A percentile compares a stretch with the other conserved stretches of the same genome.
phyloP scores from a whole-genome alignment of 2,113 vertebrate species.

The Bubo blakistoni region DNA sequence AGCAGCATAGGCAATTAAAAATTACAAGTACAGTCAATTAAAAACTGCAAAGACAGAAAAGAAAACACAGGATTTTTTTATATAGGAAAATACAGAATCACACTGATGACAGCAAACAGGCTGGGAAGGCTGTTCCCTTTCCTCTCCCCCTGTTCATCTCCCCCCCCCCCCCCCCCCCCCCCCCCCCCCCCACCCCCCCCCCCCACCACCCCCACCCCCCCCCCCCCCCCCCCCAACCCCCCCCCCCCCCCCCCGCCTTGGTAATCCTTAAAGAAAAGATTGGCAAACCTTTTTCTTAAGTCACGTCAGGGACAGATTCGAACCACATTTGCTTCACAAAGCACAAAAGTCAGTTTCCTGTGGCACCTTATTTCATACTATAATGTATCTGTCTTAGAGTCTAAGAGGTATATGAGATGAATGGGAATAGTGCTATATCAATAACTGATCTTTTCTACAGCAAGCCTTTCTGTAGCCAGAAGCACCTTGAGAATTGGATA shows the following conservation, averaged over 20 bases:
- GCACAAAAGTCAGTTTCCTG: background rate
- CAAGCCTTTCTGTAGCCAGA: background rate
- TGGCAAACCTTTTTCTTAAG: background rate
- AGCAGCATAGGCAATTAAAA: background rate
- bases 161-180: accelerated
- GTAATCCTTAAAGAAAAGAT: background rate
- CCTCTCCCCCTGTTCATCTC: background rate
- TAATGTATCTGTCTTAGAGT: background rate
- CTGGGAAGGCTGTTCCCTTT: background rate
- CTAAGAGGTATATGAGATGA: background rate
- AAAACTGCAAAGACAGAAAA: background rate
- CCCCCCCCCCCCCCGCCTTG: background rate
- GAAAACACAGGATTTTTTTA: background rate
- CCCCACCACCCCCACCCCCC: too few species aligned
- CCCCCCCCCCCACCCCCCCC: too few species aligned
- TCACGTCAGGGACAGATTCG: background rate
- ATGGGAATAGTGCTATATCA: background rate
- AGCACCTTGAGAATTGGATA: background rate
- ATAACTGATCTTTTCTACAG: background rate
- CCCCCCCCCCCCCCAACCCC: too few species aligned
- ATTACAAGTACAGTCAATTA: background rate
- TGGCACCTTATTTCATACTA: background rate
- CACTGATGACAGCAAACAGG: background rate
- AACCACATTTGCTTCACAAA: background rate
- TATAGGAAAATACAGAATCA: background rate